Conservation (phyloP, 2,797 vertebrate genomes). For the Enteromius paludinosus region DNA sequence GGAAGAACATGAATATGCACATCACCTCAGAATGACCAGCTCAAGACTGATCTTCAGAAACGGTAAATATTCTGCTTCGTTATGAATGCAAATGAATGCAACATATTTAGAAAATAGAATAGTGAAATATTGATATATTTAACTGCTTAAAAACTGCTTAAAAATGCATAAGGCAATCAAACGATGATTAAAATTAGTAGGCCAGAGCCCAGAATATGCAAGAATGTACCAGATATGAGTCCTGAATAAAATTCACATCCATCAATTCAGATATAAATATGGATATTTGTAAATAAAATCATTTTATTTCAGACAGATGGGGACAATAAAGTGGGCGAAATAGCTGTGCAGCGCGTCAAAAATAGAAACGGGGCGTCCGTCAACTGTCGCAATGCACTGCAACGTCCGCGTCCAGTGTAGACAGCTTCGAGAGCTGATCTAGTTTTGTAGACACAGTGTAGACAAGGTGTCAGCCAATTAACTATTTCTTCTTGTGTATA, state of each 20-base stretch:
- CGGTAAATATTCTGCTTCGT: neutral
- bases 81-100: too few species aligned
- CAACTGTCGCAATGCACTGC: conserved; percentile 43
- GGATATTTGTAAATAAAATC: conserved; percentile 32
- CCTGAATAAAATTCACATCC: neutral
- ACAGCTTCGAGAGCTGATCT: conserved; percentile 35
- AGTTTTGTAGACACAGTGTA: conserved; percentile 35
- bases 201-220: neutral
- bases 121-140: neutral
- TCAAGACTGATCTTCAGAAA: neutral
- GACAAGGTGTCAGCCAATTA: conserved; percentile 47
- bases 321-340: conserved; percentile 26
- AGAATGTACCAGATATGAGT: neutral
- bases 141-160: neutral
- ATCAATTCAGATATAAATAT: conserved; percentile 18
- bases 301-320: conserved; percentile 14
- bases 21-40: neutral
- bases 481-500: conserved; percentile 28
- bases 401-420: conserved; percentile 28
- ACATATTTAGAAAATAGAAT: neutral
- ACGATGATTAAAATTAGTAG: neutral
- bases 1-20: neutral
- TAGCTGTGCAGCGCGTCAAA: conserved; percentile 16
- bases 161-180: neutral
- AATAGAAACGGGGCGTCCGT: conserved; percentile 32